Percentiles rank a stretch among this genome's conserved stretches.
Evolutionary conservation across 2,888 invertebrate species (phyloP).

Genomic region (Pilophorus perplexus): DNA sequence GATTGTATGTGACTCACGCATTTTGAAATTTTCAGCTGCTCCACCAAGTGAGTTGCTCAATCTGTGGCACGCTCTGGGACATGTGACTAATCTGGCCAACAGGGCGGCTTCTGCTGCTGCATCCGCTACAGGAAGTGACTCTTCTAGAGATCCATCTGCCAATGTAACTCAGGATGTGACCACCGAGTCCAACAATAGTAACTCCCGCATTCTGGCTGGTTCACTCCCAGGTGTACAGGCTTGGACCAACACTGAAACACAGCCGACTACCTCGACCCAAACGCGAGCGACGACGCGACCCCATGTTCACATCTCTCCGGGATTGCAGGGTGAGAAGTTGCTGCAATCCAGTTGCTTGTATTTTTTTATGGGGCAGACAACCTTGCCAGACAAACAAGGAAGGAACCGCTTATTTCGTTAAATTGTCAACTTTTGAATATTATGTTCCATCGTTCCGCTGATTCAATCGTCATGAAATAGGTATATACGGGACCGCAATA

Average conservation of each 20-base stretch:
- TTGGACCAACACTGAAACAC: constrained; percentile 64
- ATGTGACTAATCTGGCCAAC: constrained; percentile 22
- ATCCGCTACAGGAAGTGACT: constrained; percentile 48
- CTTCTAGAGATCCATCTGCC: no score
- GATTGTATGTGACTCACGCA: no score
- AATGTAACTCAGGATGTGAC: no score
- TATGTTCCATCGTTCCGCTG: no score
- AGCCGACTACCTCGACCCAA: constrained; percentile 69
- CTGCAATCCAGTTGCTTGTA: no score
- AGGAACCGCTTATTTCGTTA: no score
- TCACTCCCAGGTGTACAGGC: constrained; percentile 51
- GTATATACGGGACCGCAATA: no score
- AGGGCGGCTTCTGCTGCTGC: constrained; percentile 1
- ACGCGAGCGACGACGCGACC: constrained; percentile 68
- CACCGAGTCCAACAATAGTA: neutral
- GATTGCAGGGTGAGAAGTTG: constrained; percentile 20
- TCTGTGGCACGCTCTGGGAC: constrained; percentile 57
- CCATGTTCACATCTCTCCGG: constrained; percentile 58
- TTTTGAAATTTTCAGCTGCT: constrained; percentile 47
- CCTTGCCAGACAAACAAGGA: no score
- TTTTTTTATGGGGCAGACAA: no score
- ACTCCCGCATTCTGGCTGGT: constrained; percentile 24
- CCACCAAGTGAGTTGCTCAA: constrained; percentile 58
- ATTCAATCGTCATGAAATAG: no score
- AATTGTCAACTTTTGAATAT: no score